A percentile compares a stretch with the other conserved stretches of the same genome.
These are phyloP conservation scores for Eonycteris spelaea DNA, from an alignment of 2,113 vertebrate genomes.

Conservation along the genomic window DNA sequence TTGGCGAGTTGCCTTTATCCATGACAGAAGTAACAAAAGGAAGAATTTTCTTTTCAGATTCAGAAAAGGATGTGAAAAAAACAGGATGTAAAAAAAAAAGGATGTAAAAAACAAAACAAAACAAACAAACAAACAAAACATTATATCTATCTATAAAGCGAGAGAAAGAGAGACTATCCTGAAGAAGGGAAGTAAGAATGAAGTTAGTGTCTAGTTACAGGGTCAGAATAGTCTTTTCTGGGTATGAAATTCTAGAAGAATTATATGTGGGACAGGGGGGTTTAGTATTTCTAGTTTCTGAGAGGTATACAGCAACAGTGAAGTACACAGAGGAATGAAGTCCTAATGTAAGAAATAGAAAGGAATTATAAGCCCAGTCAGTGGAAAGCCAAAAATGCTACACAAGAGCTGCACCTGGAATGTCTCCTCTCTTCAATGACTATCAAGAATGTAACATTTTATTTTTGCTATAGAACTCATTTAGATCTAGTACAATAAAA, in stretches of 20 bases:
- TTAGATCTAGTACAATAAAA: slow-evolving; percentile 21
- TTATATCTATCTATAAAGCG: not conserved
- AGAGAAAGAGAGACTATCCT: not conserved
- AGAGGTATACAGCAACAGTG: not conserved
- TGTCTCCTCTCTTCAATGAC: not conserved
- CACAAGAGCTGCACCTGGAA: not conserved
- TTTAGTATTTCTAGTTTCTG: not conserved
- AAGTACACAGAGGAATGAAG: not conserved
- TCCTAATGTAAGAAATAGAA: not conserved
- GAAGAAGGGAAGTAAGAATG: not conserved
- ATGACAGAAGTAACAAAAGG: not conserved
- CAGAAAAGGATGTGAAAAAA: not conserved
- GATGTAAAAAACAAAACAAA: too few relatives aligned
- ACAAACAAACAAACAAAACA: not conserved
- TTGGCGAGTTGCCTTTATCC: not conserved
- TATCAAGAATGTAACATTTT: not conserved
- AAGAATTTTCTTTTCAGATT: not conserved
- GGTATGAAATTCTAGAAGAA: not conserved
- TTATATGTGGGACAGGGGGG: not conserved
- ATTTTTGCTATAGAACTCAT: not conserved
- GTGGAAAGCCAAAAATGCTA: not conserved
- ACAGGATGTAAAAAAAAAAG: too few relatives aligned
- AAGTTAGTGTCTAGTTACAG: not conserved
- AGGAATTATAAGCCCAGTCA: not conserved
- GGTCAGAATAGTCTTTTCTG: not conserved